These are phyloP conservation scores for Cryptocephalus primarius DNA, from an alignment of 2,888 invertebrate genomes.

Conservation along the genomic window DNA sequence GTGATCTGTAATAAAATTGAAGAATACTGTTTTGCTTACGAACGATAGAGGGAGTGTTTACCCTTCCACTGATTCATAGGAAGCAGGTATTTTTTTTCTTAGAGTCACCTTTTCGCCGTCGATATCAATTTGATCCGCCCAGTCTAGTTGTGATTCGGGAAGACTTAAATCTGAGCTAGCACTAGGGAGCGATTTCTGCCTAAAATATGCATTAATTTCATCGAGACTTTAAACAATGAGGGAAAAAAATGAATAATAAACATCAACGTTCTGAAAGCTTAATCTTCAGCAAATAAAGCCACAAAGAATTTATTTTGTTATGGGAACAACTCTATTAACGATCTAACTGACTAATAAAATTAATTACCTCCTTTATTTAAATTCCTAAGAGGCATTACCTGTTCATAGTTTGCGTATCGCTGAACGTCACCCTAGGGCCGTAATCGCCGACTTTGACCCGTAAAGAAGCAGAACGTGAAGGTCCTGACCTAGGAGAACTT, in stretches of 20 bases:
- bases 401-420: constrained; percentile 47
- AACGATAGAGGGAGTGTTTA: constrained; percentile 7
- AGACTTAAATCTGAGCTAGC: constrained; percentile 58
- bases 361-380: no score
- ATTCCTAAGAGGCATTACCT: constrained; percentile 28
- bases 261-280: no score
- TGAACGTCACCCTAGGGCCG: constrained; percentile 49
- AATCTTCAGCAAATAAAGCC: no score
- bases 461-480: constrained; percentile 60
- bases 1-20: constrained; percentile 9
- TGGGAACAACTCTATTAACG: no score
- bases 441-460: constrained; percentile 41
- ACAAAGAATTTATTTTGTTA: no score
- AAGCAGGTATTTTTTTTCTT: constrained; percentile 42
- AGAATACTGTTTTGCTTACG: no score
- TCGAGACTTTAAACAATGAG: not conserved
- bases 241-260: no score
- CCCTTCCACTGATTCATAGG: constrained; percentile 30
- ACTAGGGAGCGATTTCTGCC: constrained; percentile 71
- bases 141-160: constrained; percentile 45
- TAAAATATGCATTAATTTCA: no score
- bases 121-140: constrained; percentile 52
- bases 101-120: constrained; percentile 55
- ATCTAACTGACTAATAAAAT: no score
- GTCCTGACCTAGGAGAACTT: constrained; percentile 62